Evolutionary conservation across 2,113 vertebrate genomes (phyloP).

Genomic region (Aplodontia rufa): DNA sequence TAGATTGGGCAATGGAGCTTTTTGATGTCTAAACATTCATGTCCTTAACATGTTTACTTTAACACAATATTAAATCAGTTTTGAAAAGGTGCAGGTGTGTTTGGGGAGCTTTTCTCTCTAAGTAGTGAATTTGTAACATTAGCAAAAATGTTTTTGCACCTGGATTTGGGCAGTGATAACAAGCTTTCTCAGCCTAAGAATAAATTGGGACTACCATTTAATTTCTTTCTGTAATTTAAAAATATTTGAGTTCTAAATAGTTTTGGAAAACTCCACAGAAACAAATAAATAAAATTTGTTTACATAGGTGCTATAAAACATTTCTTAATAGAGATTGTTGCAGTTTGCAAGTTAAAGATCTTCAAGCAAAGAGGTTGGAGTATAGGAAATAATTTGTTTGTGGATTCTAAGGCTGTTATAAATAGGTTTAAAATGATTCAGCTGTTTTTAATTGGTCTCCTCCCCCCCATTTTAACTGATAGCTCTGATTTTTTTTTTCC

Average conservation of each 20-base stretch:
- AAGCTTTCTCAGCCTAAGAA: slow-evolving; percentile 68
- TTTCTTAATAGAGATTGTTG: slow-evolving; percentile 45
- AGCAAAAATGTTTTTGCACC: slow-evolving; percentile 84
- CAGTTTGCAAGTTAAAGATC: slow-evolving; percentile 50
- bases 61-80: slow-evolving; percentile 82
- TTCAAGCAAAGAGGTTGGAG: background rate
- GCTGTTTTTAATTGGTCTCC: background rate
- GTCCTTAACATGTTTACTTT: slow-evolving; percentile 82
- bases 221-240: slow-evolving; percentile 56
- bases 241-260: slow-evolving; percentile 66
- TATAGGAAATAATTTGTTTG: background rate
- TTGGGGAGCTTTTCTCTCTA: slow-evolving; percentile 70
- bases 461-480: background rate
- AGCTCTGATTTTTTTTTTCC: background rate
- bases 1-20: slow-evolving; percentile 55
- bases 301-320: slow-evolving; percentile 58
- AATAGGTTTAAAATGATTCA: slow-evolving; percentile 18
- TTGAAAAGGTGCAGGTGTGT: slow-evolving; percentile 85
- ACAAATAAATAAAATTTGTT: slow-evolving; percentile 67
- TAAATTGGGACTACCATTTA: slow-evolving; percentile 53
- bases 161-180: slow-evolving; percentile 75
- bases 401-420: background rate
- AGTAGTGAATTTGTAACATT: slow-evolving; percentile 84
- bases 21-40: slow-evolving; percentile 81
- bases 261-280: slow-evolving; percentile 54